Evolutionary conservation across 2,888 invertebrate genomes (phyloP).

Genomic region (Glaucopsyche alexis): DNA sequence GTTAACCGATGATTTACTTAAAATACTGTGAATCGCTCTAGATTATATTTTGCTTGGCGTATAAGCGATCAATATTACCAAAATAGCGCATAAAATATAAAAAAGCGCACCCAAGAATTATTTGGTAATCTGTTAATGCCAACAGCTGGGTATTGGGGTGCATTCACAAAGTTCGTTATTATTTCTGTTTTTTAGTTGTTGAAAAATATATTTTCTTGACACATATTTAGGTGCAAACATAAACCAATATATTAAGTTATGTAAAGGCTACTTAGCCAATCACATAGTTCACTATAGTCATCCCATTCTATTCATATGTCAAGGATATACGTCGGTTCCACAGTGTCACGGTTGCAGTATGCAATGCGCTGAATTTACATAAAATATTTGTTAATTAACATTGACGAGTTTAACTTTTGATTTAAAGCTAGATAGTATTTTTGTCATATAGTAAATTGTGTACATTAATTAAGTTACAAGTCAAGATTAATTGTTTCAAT

Average conservation of each 20-base stretch:
- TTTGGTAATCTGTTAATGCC: too few species aligned
- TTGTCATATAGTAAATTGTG: neutral
- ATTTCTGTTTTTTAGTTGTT: neutral
- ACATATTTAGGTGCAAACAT: neutral
- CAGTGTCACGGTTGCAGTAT: constrained; percentile 20
- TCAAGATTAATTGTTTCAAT: neutral
- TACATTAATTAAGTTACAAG: neutral
- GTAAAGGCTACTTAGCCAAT: constrained; percentile 22
- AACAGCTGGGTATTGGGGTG: neutral
- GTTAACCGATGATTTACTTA: too few species aligned
- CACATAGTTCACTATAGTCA: constrained; percentile 15
- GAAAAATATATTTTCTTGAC: neutral
- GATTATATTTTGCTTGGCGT: too few species aligned
- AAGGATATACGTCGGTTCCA: constrained; percentile 18
- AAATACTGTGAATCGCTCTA: too few species aligned
- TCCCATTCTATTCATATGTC: constrained; percentile 29
- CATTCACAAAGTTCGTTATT: neutral
- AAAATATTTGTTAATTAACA: constrained; percentile 16
- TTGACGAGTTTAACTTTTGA: constrained; percentile 15
- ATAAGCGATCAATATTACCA: too few species aligned
- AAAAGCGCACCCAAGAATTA: too few species aligned
- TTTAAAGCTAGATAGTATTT: neutral
- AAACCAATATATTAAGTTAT: constrained; percentile 6
- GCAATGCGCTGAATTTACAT: constrained; percentile 3
- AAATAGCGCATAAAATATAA: too few species aligned